These are phyloP conservation scores for Lissocephala sabroskyi DNA, from an alignment of 2,888 invertebrate genomes.

Conservation along the genomic window DNA sequence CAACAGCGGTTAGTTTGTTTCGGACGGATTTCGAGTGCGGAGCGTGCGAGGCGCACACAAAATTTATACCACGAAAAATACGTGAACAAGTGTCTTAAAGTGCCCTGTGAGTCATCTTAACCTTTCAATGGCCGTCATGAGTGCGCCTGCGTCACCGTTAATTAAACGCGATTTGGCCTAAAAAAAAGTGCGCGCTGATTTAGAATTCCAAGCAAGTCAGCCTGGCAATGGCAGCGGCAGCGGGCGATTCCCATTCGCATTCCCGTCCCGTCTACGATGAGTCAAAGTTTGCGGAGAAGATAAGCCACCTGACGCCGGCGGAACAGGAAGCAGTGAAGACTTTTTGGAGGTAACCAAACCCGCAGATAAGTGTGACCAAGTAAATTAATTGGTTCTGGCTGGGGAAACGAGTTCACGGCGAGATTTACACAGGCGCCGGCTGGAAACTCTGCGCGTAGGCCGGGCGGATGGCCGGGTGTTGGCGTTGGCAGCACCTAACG, in stretches of 20 bases:
- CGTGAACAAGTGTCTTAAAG: constrained; percentile 8
- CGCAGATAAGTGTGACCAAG: neutral
- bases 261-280: constrained; percentile 50
- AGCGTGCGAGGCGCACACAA: constrained; percentile 31
- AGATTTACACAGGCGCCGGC: too few species aligned
- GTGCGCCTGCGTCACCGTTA: constrained; percentile 26
- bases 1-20: constrained; percentile 51
- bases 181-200: too few species aligned
- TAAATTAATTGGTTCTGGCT: constrained; percentile 1
- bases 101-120: constrained; percentile 30
- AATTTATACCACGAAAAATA: constrained; percentile 8
- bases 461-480: too few species aligned
- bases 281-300: constrained; percentile 54
- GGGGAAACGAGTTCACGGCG: neutral
- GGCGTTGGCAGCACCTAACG: too few species aligned
- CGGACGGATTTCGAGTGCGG: constrained; percentile 59
- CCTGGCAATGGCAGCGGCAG: too few species aligned
- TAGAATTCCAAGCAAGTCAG: too few species aligned
- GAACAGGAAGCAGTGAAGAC: constrained; percentile 67
- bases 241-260: constrained; percentile 28
- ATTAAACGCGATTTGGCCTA: constrained; percentile 46
- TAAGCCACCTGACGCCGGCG: constrained; percentile 57
- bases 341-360: constrained; percentile 62
- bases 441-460: too few species aligned
- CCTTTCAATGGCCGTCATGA: neutral